Base-by-base conservation (phyloP, 2,113 vertebrate species). In the Acrocephalus kingi region DNA sequence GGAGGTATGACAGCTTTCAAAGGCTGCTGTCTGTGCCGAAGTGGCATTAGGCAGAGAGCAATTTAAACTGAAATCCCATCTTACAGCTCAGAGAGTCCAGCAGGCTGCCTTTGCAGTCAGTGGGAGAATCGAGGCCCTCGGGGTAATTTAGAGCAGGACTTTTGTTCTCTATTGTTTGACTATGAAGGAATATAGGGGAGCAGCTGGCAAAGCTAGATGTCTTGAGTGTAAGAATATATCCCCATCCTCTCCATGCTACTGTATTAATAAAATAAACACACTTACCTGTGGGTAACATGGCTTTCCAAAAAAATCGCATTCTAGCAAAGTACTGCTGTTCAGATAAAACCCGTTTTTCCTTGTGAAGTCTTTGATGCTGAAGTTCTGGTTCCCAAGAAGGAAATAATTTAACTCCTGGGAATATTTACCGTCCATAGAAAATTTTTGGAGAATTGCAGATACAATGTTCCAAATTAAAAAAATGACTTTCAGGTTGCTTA, bases 311-410 rank as follows among this genome's bases (percentile, higher is more conserved):
- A 98, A 98, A 17, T 98, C 76, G 90, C 98, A 98, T 77, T 97
- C 85, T 73, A 98, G 43, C 67, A 98, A 73, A 24, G 98, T 98
- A 46, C 90, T 97, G 14, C 91, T 93, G 64, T 98, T 97, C 67
- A 98, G 96, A 91, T 97, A 98, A 97, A 98, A 98, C 10, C 98
- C 98, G 16, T 98, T 96, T 67, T 97, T 90, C 80, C 69, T 97
- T 51, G 98, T 97, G 74, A 98, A 98, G 4, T 98, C 97, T 77
- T 94, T 97, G 89, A 98, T 98, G 89, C 98, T 98, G 96, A 98
- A 98, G 78, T 98, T 98, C 93, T 97, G 96, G 71, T 98, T 96
- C 52, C 90, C 92, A 27, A 59, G 66, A 48, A 98, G 72, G 87
- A 98, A 98, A 89, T 98, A 62, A 43, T 52, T 37, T 52, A 97